Evolutionary conservation across 1,140 invertebrate species (phyloP), one percentile per base, ranked within the genome.

Genomic region (Anagrus nilaparvatae): DNA sequence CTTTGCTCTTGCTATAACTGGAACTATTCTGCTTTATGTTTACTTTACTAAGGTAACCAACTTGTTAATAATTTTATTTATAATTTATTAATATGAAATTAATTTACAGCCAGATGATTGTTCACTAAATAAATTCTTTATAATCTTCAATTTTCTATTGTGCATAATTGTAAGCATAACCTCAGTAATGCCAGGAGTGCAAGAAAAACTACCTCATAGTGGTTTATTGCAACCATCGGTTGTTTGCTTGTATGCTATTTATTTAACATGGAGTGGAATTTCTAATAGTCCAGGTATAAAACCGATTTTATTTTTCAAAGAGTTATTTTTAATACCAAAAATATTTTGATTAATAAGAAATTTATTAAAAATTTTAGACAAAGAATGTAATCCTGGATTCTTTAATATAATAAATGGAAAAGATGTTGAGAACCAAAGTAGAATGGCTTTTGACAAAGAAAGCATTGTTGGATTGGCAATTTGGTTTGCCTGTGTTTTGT

Each of bases 181-280:
- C 6, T 96, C 95, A 0, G 82, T 98, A 54, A 67, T 97, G 47
- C 95, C 97, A 5, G 76, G 74, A 47, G 83, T 99, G 28, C 96
- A 99, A 70, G 91, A 98, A 63, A 70, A 75, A 47, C 76, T 87
- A 49, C 84, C 85, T 4, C 75, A 79, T 48, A 91, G 88, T 25
- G 91, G 91, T 30, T 68, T 95, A 16, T 70, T 95, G 25, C 95
- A 98, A 72, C 87, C 95, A 2, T 87, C 92, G 1, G 72, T 97
- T 18, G 90, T 99, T 19, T 81, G 87, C 6, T 63, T 97, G 1
- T 99, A 99, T 61, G 84, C 91, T 2, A 77, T 92, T 53, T 99
- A 95, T 65, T 72, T 99, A 31, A 99, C 96, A 25, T 99, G 97
- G 97, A 96, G 94, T 9, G 87, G 94, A 33, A 79, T 99, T 66